phyloP scores from a whole-genome alignment of 1,140 invertebrate genomes.

The Zelostemma sp. region DNA sequence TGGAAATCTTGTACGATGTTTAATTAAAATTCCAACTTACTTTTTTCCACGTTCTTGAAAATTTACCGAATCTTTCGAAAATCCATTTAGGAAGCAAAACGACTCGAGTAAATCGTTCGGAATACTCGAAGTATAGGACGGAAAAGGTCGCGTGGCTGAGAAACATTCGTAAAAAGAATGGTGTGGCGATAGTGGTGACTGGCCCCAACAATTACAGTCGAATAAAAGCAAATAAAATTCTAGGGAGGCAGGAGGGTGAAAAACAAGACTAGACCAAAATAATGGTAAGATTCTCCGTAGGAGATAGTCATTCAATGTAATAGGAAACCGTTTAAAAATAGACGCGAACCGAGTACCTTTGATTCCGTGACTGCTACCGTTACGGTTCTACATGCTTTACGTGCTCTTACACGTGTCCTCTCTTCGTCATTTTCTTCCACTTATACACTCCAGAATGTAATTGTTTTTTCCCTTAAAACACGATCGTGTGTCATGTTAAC shows the following conservation, averaged over 20 bases:
- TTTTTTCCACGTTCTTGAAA: too few relatives aligned
- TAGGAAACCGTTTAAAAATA: slow-evolving; percentile 69
- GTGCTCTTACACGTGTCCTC: slow-evolving; percentile 20
- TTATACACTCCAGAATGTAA: neutral
- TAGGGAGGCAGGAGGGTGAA: slow-evolving; percentile 42
- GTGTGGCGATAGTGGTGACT: slow-evolving; percentile 69
- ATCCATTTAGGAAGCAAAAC: too few relatives aligned
- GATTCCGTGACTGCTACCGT: slow-evolving; percentile 66
- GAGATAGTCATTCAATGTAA: slow-evolving; percentile 67
- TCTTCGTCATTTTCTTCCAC: slow-evolving; percentile 7
- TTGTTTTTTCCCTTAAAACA: slow-evolving; percentile 1
- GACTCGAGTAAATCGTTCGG: slow-evolving; percentile 3
- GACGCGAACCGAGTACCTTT: slow-evolving; percentile 50
- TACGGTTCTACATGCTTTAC: slow-evolving; percentile 51
- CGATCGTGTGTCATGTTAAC: slow-evolving; percentile 7
- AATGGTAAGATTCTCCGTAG: slow-evolving; percentile 64
- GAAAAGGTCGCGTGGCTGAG: slow-evolving; percentile 65
- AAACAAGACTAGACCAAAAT: slow-evolving; percentile 69
- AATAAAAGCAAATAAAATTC: slow-evolving; percentile 68
- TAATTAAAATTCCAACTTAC: too few relatives aligned
- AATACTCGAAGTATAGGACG: slow-evolving; percentile 5
- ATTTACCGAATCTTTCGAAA: too few relatives aligned
- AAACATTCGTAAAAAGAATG: slow-evolving; percentile 66
- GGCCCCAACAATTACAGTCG: slow-evolving; percentile 68
- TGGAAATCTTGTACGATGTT: too few relatives aligned